Base-by-base conservation (phyloP, 2,888 invertebrate species). In the Chloroclysta siterata region DNA sequence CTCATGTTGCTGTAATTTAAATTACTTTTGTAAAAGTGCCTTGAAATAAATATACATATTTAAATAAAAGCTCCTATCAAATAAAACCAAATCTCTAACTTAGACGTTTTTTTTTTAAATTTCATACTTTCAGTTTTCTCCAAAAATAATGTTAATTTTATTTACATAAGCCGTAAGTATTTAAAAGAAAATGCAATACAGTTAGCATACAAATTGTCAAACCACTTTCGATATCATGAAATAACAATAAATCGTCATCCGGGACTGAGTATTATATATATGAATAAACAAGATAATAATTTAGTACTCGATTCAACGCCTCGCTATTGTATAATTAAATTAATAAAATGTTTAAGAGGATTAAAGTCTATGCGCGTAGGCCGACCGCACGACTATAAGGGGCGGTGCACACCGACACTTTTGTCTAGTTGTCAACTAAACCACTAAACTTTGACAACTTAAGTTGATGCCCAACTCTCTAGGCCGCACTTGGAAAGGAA, bases 261-360 rank as follows among this genome's bases (percentile, higher is more conserved):
- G 48, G 55, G 52, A 39, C 50, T 11, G 33, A 44, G 57, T 58
- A 53, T 60, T 65, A 65, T 60, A 22, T 65, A 60, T 61, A 65
- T 55, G 46, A 61, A 61, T 61, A 61, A 65, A 61, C 61, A 52
- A 65, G 61, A 65, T 58, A 55, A 52, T 61, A 61, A 61, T 58
- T 51, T 54, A 61, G 36, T 60, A 54, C 62, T 65, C 72, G 70
- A 73, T 76, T 82, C 78, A 74, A 79, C 80, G 81, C 80, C 77
- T 81, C 72, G 73, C 69, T 66, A 75, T 74, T 73, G 69, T 69
- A 63, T 69, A 84, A 85, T 87, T 84, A 85, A 82, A 86, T 80
- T 82, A 83, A 84, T 83, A 84, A 80, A 84, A 84, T 80, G 75
- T 76, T 46, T 73, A 69, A 72, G 73, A 63, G 81, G 82, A 86